Evolutionary conservation across 2,797 vertebrate species (phyloP), one percentile per base, ranked within the genome.

Genomic region (Chiropotes sagulatus): DNA sequence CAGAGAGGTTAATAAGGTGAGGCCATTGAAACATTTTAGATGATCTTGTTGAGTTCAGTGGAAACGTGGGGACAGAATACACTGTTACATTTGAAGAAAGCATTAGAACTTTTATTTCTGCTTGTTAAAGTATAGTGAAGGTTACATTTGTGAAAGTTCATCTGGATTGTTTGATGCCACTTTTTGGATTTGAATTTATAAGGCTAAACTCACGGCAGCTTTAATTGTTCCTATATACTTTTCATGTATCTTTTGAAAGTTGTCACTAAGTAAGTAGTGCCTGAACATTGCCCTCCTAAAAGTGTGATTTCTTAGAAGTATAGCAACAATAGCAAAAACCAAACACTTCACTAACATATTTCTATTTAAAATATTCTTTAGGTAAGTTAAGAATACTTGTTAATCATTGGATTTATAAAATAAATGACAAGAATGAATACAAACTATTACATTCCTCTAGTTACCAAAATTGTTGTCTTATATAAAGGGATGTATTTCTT

Each of bases 181-280:
- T 83, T 87, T 88, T 36, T 30, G 46, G 8, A 5, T 48, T 86
- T 93, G 75, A 85, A 57, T 96, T 67, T 81, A 24, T 81, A 50
- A 81, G 41, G 54, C 46, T 48, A 89, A 95, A 75, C 12, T 86
- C 41, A 2, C 57, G 54, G 72, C 64, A 52, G 28, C 10, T 75
- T 75, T 50, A 75, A 54, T 89, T 92, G 36, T 54, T 75, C 26
- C 28, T 76, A 17, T 33, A 17, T 81, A 67, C 64, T 95, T 57
- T 57, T 28, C 93, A 57, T 76, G 30, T 86, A 52, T 88, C 61
- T 93, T 92, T 94, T 93, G 64, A 86, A 86, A 84, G 75, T 50
- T 86, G 39, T 57, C 57, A 86, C 17, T 75, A 57, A 57, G 28
- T 89, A 67, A 70, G 39, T 79, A 79, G 41, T 96, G 39, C 52